Conservation (phyloP, 2,888 invertebrate species). For the Nymphalis urticae region DNA sequence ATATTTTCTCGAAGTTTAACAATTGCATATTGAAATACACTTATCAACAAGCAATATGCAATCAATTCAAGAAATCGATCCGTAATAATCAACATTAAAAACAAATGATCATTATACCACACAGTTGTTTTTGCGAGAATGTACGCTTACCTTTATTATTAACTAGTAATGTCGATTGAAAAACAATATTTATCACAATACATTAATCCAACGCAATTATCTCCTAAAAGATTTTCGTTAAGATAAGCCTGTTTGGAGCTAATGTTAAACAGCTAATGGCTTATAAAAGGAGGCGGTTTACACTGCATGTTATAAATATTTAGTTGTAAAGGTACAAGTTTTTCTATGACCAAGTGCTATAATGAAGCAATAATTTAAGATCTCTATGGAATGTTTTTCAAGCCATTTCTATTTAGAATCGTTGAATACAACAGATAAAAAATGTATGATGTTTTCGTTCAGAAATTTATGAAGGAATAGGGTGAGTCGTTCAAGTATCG, state of each 20-base stretch:
- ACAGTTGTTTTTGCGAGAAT: background rate
- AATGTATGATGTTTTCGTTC: too few species aligned
- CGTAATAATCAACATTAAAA: too few species aligned
- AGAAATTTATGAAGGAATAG: too few species aligned
- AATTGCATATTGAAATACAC: too few species aligned
- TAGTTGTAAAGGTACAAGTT: conserved; percentile 9
- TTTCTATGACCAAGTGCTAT: background rate
- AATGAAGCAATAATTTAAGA: conserved; percentile 19
- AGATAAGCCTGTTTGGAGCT: conserved; percentile 25
- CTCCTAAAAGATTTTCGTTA: conserved; percentile 23
- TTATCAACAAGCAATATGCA: too few species aligned
- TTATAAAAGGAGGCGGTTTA: conserved; percentile 29
- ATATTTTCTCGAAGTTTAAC: too few species aligned
- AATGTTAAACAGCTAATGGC: conserved; percentile 26
- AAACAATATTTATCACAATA: conserved; percentile 26
- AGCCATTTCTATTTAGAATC: too few species aligned
- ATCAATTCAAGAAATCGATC: too few species aligned
- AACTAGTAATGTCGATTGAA: conserved; percentile 13
- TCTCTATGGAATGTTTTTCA: background rate
- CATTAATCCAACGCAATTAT: conserved; percentile 31
- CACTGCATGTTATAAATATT: conserved; percentile 30
- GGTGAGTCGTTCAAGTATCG: too few species aligned
- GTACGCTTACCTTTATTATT: conserved; percentile 5
- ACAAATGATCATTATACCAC: too few species aligned
- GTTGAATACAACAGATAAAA: too few species aligned